Conservation (phyloP, 2,888 invertebrate species). For the Xylophagus ater region DNA sequence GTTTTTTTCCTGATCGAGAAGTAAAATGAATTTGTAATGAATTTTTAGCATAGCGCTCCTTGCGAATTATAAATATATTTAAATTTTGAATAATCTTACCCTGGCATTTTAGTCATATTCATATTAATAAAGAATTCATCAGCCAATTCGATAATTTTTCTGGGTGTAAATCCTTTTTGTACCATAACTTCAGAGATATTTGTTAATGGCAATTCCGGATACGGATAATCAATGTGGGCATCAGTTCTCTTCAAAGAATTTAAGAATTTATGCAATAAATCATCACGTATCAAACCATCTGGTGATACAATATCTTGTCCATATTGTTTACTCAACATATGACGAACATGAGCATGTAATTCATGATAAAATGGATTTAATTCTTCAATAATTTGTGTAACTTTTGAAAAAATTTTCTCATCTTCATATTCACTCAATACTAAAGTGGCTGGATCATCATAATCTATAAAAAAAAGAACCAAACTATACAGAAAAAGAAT, state of each 20-base stretch:
- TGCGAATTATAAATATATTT: conserved; percentile 42
- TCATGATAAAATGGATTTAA: conserved; percentile 29
- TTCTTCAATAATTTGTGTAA: conserved; percentile 50
- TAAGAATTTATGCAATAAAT: no score
- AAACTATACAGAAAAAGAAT: background rate
- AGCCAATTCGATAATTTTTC: conserved; percentile 66
- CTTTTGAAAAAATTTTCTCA: conserved; percentile 48
- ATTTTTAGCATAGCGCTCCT: conserved; percentile 69
- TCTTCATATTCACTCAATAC: conserved; percentile 57
- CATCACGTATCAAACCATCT: no score
- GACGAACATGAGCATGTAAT: conserved; percentile 32
- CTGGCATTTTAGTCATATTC: conserved; percentile 64
- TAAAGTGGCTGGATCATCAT: conserved; percentile 48
- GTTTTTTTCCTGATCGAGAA: no score
- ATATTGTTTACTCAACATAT: conserved; percentile 24
- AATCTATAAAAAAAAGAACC: conserved; percentile 41
- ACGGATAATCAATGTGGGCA: conserved; percentile 53
- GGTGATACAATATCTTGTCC: conserved; percentile 23
- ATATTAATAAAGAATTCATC: conserved; percentile 74
- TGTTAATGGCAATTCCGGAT: conserved; percentile 49
- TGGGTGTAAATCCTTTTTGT: conserved; percentile 56
- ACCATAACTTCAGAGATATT: conserved; percentile 65
- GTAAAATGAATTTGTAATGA: no score
- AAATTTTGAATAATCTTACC: conserved; percentile 13
- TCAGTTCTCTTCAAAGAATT: no score